phyloP scores from a whole-genome alignment of 2,113 vertebrate genomes.

The Phoenicopterus ruber region DNA sequence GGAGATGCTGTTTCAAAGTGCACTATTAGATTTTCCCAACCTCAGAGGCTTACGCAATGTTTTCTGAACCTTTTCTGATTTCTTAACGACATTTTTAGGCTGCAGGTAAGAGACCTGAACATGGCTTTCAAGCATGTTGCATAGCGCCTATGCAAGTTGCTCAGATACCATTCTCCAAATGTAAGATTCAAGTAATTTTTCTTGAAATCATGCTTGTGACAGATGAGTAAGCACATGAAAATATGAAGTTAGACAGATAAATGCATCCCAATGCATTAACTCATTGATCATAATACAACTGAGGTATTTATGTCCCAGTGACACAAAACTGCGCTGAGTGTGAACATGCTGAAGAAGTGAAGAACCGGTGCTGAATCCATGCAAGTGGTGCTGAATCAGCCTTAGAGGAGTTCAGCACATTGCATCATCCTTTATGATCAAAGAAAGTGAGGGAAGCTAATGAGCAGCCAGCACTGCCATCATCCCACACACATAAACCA shows the following conservation, averaged over 20 bases:
- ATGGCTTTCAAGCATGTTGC: background rate
- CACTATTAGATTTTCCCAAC: background rate
- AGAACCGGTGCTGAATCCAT: background rate
- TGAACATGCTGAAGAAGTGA: background rate
- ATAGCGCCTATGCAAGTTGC: rapidly evolving
- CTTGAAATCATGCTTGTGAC: background rate
- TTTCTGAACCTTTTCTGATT: background rate
- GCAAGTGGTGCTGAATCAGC: conserved; percentile 22
- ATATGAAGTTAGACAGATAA: background rate
- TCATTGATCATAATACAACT: background rate
- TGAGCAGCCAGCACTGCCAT: background rate
- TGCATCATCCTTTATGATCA: conserved; percentile 22
- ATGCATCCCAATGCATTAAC: rapidly evolving
- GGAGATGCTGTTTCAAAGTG: background rate
- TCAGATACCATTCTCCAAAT: background rate
- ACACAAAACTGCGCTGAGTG: background rate
- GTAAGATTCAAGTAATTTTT: background rate
- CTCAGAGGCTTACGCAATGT: background rate
- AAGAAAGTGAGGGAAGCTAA: conserved; percentile 28
- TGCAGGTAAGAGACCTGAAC: background rate
- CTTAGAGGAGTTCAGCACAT: background rate
- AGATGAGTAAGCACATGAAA: background rate
- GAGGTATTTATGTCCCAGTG: background rate
- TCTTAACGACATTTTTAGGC: background rate
- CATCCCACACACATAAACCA: background rate